These are phyloP conservation scores for Aproaerema taeniolella DNA, from an alignment of 2,888 invertebrate species.

Conservation along the genomic window DNA sequence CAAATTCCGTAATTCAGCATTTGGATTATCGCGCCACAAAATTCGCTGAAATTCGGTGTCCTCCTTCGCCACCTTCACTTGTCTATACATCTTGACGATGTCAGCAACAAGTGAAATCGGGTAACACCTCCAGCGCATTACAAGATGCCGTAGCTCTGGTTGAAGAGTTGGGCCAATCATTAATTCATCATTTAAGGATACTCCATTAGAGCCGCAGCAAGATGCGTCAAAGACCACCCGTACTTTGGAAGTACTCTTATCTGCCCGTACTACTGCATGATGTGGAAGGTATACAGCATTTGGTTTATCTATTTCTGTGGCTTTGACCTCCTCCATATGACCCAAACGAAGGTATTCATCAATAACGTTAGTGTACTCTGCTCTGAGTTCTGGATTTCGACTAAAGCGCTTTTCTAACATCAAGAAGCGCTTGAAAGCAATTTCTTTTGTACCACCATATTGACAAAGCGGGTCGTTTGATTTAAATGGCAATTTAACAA, in stretches of 20 bases:
- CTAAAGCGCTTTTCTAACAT: slow-evolving; percentile 10
- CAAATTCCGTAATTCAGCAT: slow-evolving; percentile 19
- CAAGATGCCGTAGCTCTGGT: slow-evolving; percentile 20
- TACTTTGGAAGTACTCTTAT: slow-evolving; percentile 19
- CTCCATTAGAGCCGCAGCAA: slow-evolving; percentile 9
- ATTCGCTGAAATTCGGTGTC: slow-evolving; percentile 19
- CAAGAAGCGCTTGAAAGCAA: slow-evolving; percentile 10
- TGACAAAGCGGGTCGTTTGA: slow-evolving; percentile 4
- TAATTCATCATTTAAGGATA: slow-evolving; percentile 18
- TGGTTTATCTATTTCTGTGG: neutral
- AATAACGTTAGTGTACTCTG: slow-evolving; percentile 11
- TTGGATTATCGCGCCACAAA: slow-evolving; percentile 13
- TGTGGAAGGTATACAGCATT: slow-evolving; percentile 19
- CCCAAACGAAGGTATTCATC: slow-evolving; percentile 12
- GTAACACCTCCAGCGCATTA: slow-evolving; percentile 17
- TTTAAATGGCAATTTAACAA: slow-evolving; percentile 13
- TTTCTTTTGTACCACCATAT: slow-evolving; percentile 8
- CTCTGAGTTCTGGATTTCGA: slow-evolving; percentile 6
- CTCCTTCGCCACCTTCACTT: slow-evolving; percentile 24
- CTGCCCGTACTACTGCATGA: slow-evolving; percentile 20
- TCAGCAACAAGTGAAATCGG: slow-evolving; percentile 21
- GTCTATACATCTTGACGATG: slow-evolving; percentile 29
- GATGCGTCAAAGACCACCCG: slow-evolving; percentile 22
- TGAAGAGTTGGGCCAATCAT: slow-evolving; percentile 21
- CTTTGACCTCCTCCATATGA: slow-evolving; percentile 11